A percentile compares a stretch with the other conserved stretches of the same genome.
phyloP scores from a whole-genome alignment of 2,797 vertebrate species.

The Decapterus maruadsi region DNA sequence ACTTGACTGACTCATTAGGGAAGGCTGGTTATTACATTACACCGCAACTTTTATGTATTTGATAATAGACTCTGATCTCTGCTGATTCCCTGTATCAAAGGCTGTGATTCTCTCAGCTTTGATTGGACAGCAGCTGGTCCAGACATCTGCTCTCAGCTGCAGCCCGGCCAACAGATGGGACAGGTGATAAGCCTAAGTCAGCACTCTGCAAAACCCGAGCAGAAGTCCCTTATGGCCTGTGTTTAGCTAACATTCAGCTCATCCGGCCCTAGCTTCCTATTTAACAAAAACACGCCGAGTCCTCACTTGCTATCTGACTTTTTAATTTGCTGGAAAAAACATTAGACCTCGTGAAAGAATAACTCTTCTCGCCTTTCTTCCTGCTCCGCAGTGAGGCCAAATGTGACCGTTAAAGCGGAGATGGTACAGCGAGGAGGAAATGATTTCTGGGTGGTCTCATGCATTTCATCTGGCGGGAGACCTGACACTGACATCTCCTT shows the following conservation, averaged over 20 bases:
- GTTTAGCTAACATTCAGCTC: slow-evolving; percentile 70
- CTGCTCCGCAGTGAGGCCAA: slow-evolving; percentile 74
- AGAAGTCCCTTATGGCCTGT: slow-evolving; percentile 60
- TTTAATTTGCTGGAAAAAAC: slow-evolving; percentile 74
- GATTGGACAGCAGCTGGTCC: slow-evolving; percentile 72
- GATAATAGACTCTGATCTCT: slow-evolving; percentile 68
- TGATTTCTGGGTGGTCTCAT: slow-evolving; percentile 81
- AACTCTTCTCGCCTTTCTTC: slow-evolving; percentile 68
- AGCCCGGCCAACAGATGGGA: slow-evolving; percentile 78
- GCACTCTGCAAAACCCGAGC: slow-evolving; percentile 67
- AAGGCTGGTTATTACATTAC: slow-evolving; percentile 32
- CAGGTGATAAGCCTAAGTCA: slow-evolving; percentile 81
- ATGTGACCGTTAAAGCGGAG: slow-evolving; percentile 74
- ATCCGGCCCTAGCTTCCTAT: slow-evolving; percentile 72
- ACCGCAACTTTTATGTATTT: slow-evolving; percentile 59
- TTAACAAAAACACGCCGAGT: slow-evolving; percentile 66
- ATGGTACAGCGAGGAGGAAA: slow-evolving; percentile 68
- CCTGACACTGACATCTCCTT: slow-evolving; percentile 79
- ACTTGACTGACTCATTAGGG: slow-evolving; percentile 52
- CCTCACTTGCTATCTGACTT: slow-evolving; percentile 65
- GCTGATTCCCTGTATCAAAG: slow-evolving; percentile 62
- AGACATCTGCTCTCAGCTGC: slow-evolving; percentile 81
- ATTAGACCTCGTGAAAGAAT: slow-evolving; percentile 63
- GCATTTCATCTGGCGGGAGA: slow-evolving; percentile 81
- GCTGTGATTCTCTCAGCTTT: slow-evolving; percentile 51